Base-by-base conservation (phyloP, 2,113 vertebrate species). In the Mesocricetus auratus region DNA sequence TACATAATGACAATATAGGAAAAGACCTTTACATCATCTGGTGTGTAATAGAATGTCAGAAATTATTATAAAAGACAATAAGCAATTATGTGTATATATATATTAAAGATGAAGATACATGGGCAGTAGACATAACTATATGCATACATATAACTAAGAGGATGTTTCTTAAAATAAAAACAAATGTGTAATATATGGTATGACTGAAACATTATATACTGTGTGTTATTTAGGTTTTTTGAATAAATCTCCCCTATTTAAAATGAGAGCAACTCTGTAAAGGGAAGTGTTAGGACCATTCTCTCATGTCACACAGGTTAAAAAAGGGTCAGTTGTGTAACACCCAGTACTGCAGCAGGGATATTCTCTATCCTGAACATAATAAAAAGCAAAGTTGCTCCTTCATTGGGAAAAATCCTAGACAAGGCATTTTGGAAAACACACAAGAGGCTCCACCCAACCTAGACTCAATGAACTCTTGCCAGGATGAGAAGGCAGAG, bases 181-280 rank as follows among this genome's bases (percentile, higher is more conserved):
- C 16, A 81, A 8, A 19, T 13, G 47, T 79, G 33, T 74, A 17
- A 53, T n/a, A n/a, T 21, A 60, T 29, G 33, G 7, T 33, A 69
- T 53, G 21, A 3, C 45, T 21, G 45, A 88, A 90, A 66, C 56
- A 12, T 86, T 89, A 74, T 50, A 42, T 93, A 26, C 9, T 45
- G 31, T 60, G 4, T n/a, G 26, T 50, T 81, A 86, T 39, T 93
- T 91, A 15, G 15, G 26, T 47, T 93, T 50, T 22, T 95, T 89
- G 3, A 88, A 83, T 78, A 87, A 83, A 79, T 95, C n/a, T 85
- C 60, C 1, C 8, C 2, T 47, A 50, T 94, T 87, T 19, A 31
- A 79, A 94, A 95, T 86, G 22, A 91, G 21, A 77, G 21, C 12
- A n/a, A 71, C n/a, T 86, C 3, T 93, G 4, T 82, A 77, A 95